These are phyloP conservation scores for Nephrotoma appendiculata DNA, from an alignment of 2,888 invertebrate species.

Conservation along the genomic window DNA sequence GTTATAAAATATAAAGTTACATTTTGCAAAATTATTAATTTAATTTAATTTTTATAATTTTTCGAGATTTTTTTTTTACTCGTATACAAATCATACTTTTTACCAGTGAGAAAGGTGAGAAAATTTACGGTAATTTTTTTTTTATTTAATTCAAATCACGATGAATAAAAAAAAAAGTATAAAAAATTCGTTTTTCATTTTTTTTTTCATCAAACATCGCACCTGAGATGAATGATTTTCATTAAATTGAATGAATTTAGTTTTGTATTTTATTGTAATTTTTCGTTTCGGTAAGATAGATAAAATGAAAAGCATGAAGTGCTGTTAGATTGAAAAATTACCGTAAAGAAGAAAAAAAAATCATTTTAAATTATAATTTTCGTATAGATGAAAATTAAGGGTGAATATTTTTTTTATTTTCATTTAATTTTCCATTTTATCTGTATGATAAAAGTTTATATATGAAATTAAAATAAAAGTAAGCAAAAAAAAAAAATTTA, in stretches of 20 bases:
- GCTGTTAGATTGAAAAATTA: constrained; percentile 2
- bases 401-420: neutral
- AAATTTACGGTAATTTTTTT: neutral
- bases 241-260: neutral
- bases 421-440: neutral
- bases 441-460: neutral
- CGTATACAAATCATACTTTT: too few species aligned
- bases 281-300: neutral
- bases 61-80: neutral
- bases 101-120: too few species aligned
- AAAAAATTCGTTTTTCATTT: neutral
- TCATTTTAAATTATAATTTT: neutral
- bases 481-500: neutral
- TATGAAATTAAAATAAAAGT: neutral
- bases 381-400: neutral
- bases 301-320: neutral
- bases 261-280: neutral
- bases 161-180: neutral
- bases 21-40: neutral
- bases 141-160: neutral
- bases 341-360: neutral
- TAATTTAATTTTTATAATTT: neutral
- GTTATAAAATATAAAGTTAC: too few species aligned
- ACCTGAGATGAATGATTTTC: constrained; percentile 3
- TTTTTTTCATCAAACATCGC: neutral